Conservation (phyloP, 2,888 invertebrate species). For the Zygaena filipendulae region DNA sequence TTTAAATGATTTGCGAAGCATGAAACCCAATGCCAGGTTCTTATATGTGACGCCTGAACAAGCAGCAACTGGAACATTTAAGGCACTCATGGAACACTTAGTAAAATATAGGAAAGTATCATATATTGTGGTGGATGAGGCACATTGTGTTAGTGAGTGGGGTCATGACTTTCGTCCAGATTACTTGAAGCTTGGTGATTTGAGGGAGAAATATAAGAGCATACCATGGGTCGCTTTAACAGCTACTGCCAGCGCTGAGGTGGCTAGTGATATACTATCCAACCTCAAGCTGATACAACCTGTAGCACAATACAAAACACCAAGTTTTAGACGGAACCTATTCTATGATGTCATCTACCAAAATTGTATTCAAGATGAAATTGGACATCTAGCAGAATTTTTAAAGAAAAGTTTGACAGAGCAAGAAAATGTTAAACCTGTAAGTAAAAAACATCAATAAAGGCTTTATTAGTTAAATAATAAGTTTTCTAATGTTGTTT, state of each 20-base stretch:
- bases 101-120: slow-evolving; percentile 81
- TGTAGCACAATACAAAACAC: slow-evolving; percentile 80
- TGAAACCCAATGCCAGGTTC: slow-evolving; percentile 81
- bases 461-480: not conserved
- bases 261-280: slow-evolving; percentile 83
- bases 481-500: not conserved
- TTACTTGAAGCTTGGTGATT: slow-evolving; percentile 86
- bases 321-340: slow-evolving; percentile 92
- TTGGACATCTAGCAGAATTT: slow-evolving; percentile 82
- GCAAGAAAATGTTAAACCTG: slow-evolving; percentile 58
- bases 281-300: slow-evolving; percentile 78
- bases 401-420: slow-evolving; percentile 73
- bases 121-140: slow-evolving; percentile 96
- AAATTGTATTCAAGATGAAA: slow-evolving; percentile 84
- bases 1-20: slow-evolving; percentile 78
- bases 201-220: slow-evolving; percentile 66
- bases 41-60: slow-evolving; percentile 98
- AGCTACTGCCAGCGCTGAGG: slow-evolving; percentile 88
- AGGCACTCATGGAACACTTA: slow-evolving; percentile 74
- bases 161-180: slow-evolving; percentile 98
- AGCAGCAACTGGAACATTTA: slow-evolving; percentile 83
- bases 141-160: slow-evolving; percentile 98
- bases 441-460: slow-evolving; percentile 32
- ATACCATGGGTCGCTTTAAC: slow-evolving; percentile 94
- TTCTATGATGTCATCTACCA: slow-evolving; percentile 95